Evolutionary conservation across 2,888 invertebrate species (phyloP), one percentile per base, ranked within the genome.

Genomic region (Sinhomidia bicolor): DNA sequence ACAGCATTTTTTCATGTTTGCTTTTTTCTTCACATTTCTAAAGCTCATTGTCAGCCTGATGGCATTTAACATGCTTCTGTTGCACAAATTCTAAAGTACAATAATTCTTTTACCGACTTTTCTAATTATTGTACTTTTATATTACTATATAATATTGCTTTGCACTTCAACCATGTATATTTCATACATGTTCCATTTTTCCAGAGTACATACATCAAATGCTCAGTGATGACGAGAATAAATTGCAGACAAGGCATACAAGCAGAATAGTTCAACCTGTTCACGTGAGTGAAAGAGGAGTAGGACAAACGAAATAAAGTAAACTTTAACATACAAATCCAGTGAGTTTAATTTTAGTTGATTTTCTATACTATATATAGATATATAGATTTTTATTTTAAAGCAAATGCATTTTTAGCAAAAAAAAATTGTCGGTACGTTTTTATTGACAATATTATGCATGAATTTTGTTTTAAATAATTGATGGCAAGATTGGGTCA

Each of bases 131-230:
- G 36, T 36, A 36, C 4, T 7, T 5, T 36, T 36, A 36, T 36
- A 36, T n/a, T n/a, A n/a, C n/a, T n/a, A n/a, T 44, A 65, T 65
- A 3, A 65, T 1, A 2, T 32, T 71, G 51, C 51, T 74, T 74
- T 74, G 29, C 29, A 44, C 41, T 32, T 78, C 17, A 36, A 17
- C 6, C 36, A 23, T 78, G 57, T 78, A 29, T 80, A 29, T 80
- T 60, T 26, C 10, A 62, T 62, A 29, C 62, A 78, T 84, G 60
- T 78, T 85, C 68, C 17, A 78, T 88, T 88, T 83, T 88, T 88
- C 7, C 88, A 84, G 88, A 88, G 32, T 84, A 88, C 84, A 54
- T 88, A 29, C 32, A 41, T 7, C 71, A 80, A 84, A 84, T 84
- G 84, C 84, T 88, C 84, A 57, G 65, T 32, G 84, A 84, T 41